Conservation (phyloP, 2,888 invertebrate genomes). For the Pseudococcus viburni region DNA sequence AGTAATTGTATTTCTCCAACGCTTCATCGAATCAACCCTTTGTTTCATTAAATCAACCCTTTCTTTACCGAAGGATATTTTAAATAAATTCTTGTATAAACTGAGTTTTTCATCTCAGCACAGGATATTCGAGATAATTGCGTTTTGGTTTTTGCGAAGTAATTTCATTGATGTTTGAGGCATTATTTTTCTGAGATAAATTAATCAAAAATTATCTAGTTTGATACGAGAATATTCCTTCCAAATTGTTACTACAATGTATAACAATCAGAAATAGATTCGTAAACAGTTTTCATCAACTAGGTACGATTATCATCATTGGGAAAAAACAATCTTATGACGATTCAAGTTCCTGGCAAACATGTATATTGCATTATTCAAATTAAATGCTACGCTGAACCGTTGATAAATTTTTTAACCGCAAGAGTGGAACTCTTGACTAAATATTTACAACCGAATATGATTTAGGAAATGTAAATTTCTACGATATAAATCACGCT, state of each 20-base stretch:
- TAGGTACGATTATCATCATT: neutral
- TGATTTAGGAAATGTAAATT: conserved; percentile 55
- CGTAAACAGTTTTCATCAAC: neutral
- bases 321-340: neutral
- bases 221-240: neutral
- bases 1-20: conserved; percentile 52
- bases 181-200: neutral
- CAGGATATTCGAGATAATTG: conserved; percentile 37
- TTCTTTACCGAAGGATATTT: conserved; percentile 30
- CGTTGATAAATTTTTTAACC: conserved; percentile 19
- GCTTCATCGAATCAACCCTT: conserved; percentile 55
- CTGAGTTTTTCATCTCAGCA: conserved; percentile 30
- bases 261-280: neutral
- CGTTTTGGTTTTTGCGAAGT: neutral
- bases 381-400: conserved; percentile 18
- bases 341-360: neutral
- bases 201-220: neutral
- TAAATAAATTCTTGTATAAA: conserved; percentile 49
- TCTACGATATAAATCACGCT: conserved; percentile 30
- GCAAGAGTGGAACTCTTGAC: neutral
- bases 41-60: conserved; percentile 53
- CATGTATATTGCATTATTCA: conserved; percentile 36
- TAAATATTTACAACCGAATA: conserved; percentile 14
- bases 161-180: conserved; percentile 10
- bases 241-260: neutral